These are phyloP conservation scores for Euplexia lucipara DNA, from an alignment of 2,888 invertebrate genomes.

Conservation along the genomic window DNA sequence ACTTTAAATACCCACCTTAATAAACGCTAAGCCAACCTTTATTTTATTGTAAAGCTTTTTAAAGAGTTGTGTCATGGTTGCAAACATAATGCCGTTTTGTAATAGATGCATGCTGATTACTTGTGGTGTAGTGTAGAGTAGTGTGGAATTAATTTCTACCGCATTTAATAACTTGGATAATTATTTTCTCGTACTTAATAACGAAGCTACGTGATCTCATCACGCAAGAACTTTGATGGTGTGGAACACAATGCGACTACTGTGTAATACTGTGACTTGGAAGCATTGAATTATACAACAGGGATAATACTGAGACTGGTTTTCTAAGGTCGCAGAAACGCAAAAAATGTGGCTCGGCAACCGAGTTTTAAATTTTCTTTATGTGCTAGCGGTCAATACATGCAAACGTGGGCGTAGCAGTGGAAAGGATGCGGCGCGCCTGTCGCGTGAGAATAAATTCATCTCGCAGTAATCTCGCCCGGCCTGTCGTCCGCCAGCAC, in stretches of 20 bases:
- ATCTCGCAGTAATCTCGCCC: slow-evolving; percentile 70
- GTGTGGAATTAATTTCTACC: slow-evolving; percentile 50
- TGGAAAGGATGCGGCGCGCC: slow-evolving; percentile 60
- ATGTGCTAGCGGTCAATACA: slow-evolving; percentile 39
- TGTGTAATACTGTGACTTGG: slow-evolving; percentile 28
- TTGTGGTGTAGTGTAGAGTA: no score
- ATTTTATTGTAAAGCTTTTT: slow-evolving; percentile 29
- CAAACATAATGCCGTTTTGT: slow-evolving; percentile 18
- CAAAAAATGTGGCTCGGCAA: slow-evolving; percentile 29
- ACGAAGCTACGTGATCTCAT: slow-evolving; percentile 72
- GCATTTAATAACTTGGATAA: slow-evolving; percentile 50
- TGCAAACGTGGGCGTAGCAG: slow-evolving; percentile 63
- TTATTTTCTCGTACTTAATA: slow-evolving; percentile 67
- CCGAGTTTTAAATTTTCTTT: slow-evolving; percentile 23
- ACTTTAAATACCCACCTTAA: neutral
- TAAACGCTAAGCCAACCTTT: slow-evolving; percentile 1
- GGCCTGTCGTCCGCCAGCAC: slow-evolving; percentile 61
- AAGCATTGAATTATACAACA: slow-evolving; percentile 24
- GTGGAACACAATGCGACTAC: slow-evolving; percentile 35
- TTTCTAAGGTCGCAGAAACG: slow-evolving; percentile 36
- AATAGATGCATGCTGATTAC: slow-evolving; percentile 31
- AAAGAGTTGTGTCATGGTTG: slow-evolving; percentile 34
- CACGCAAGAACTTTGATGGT: slow-evolving; percentile 68
- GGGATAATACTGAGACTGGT: slow-evolving; percentile 22
- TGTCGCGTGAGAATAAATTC: slow-evolving; percentile 74